Evolutionary conservation across 2,888 invertebrate genomes (phyloP), one percentile per base, ranked within the genome.

Genomic region (Zygothrica quintamaculata): DNA sequence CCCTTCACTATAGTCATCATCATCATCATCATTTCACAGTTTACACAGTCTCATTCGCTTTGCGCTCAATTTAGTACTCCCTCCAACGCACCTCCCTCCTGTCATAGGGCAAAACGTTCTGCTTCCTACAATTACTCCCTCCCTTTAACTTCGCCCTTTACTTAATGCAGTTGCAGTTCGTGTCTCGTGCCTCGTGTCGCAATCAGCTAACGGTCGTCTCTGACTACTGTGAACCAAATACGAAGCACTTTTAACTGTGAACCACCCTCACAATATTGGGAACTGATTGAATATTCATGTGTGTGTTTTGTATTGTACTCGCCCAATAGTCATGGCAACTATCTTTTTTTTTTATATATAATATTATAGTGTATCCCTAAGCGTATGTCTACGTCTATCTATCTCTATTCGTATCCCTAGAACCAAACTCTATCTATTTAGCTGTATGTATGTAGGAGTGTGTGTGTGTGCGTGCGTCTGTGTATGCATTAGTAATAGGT

Each of bases 281-380:
- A 75, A 79, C 68, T 76, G 74, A 77, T 76, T 76, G 80, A 69
- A 69, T 67, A 58, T 71, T 56, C 64, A 77, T 69, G 57, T 64
- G 60, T 56, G 51, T 64, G 2, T 22, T 22, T 5, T 29, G 29
- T 29, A 8, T 74, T 51, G 55, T 58, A 43, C 18, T 22, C 52
- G 61, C 33, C 39, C 61, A 42, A 71, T 71, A 74, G 75, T 50
- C 84, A 79, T 79, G 86, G 81, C 77, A 86, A 86, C 78, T 79
- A 86, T 86, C 84, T 79, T 37, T 52, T 52, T 46, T 25, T 37
- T 31, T 11, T 33, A n/a, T n/a, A n/a, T n/a, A n/a, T n/a, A n/a
- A n/a, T n/a, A n/a, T n/a, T n/a, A n/a, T n/a, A n/a, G n/a, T 55
- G 31, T 62, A 56, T 51, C 33, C 25, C 31, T 22, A 2, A 22